Evolutionary conservation across 2,888 invertebrate genomes (phyloP), one percentile per base, ranked within the genome.

Genomic region (Zootermopsis nevadensis): DNA sequence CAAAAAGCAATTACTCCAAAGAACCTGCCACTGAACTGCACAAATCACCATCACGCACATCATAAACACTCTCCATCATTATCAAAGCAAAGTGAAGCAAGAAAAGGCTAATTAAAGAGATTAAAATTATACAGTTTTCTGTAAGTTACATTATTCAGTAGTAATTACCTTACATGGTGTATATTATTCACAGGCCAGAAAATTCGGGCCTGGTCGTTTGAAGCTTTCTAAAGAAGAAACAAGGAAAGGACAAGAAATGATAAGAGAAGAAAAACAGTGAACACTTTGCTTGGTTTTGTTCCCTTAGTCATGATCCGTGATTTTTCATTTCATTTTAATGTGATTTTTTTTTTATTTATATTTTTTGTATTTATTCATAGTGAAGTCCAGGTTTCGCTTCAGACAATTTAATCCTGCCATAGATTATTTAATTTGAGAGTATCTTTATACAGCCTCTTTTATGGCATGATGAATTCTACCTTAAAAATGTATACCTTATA

Each of bases 1-100:
- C 85, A 84, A 85, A 84, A 85, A 85, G 84, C 84, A 83, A 82
- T 82, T 38, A 84, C 80, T 69, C n/a, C 74, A 83, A 80, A 48
- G 15, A 77, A 77, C 31, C 38, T 33, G n/a, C 30, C 31, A 24
- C 48, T 48, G 67, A 67, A 35, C 38, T 74, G 55, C 55, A 12
- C 19, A 55, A 22, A 81, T 60, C 76, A 77, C 24, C 76, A 82
- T 74, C 60, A 60, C 15, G 60, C n/a, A 60, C 60, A 27, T 7
- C 55, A 55, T 55, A 7, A 55, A 24, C 22, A 55, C 24, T 42
- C 48, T 60, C n/a, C 0, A 60, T 60, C 27, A 27, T 72, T 38
- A 81, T 69, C 53, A 53, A 19, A 69, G 69, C 48, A 53, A 42
- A 10, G 38, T 67, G 67, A 35, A 81, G 80, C 67, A 66, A 67